phyloP scores from a whole-genome alignment of 2,113 vertebrate genomes.

The Xiphorhynchus elegans region DNA sequence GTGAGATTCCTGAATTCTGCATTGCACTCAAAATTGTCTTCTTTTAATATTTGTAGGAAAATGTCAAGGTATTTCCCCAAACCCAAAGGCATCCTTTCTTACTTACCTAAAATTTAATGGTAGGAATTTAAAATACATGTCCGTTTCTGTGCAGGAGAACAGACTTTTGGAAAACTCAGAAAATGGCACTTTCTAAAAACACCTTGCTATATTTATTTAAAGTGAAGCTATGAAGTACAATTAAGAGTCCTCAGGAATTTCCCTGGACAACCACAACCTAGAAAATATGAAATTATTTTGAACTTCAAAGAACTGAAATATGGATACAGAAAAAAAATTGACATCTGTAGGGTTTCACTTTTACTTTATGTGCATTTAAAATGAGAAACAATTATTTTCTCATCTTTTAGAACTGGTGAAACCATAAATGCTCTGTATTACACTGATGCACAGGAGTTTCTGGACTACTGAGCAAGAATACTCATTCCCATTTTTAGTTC shows the following conservation, averaged over 20 bases:
- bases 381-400: neutral
- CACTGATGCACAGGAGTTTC: neutral
- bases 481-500: neutral
- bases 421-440: neutral
- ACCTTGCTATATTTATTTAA: neutral
- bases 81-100: neutral
- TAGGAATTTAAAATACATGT: neutral
- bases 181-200: neutral
- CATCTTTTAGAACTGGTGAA: neutral
- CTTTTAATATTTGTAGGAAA: neutral
- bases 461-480: accelerated
- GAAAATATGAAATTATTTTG: neutral
- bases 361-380: neutral
- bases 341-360: neutral
- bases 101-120: neutral
- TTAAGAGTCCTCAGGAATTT: neutral
- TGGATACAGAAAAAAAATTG: neutral
- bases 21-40: neutral
- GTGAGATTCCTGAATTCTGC: neutral
- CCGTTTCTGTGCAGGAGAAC: neutral
- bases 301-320: neutral
- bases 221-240: neutral
- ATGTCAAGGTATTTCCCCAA: neutral
- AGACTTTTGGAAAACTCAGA: neutral
- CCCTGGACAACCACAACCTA: neutral